phyloP scores from a whole-genome alignment of 2,888 invertebrate species.

The Seladonia tumulorum region DNA sequence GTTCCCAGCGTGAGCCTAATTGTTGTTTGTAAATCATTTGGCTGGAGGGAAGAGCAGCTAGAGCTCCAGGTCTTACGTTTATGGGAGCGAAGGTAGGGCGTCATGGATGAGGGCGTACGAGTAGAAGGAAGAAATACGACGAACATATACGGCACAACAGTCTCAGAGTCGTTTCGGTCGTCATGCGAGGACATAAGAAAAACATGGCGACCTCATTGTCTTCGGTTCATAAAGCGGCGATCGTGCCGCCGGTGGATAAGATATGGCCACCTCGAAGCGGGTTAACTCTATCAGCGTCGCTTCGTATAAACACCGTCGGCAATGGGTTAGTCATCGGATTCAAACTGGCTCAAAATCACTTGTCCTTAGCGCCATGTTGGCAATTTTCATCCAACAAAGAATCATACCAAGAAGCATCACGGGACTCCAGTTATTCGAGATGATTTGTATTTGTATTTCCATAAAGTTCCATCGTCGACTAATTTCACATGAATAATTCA shows the following conservation, averaged over 20 bases:
- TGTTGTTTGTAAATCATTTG: slow-evolving; percentile 65
- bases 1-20: slow-evolving; percentile 51
- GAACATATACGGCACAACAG: slow-evolving; percentile 75
- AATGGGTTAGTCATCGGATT: neutral
- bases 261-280: slow-evolving; percentile 63
- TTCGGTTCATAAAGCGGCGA: slow-evolving; percentile 64
- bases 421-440: too few species aligned
- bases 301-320: slow-evolving; percentile 16
- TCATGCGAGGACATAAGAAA: slow-evolving; percentile 79
- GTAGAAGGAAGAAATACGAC: slow-evolving; percentile 77
- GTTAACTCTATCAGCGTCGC: slow-evolving; percentile 52
- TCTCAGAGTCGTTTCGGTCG: slow-evolving; percentile 78
- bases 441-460: too few species aligned
- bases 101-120: slow-evolving; percentile 80
- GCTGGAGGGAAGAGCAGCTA: slow-evolving; percentile 45
- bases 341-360: neutral
- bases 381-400: neutral
- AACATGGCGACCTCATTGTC: slow-evolving; percentile 82
- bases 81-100: slow-evolving; percentile 82
- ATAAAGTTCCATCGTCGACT: too few species aligned
- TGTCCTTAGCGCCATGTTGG: neutral
- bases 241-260: slow-evolving; percentile 70
- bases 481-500: too few species aligned
- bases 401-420: too few species aligned
- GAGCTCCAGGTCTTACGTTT: slow-evolving; percentile 71